Percentiles rank a stretch among this genome's conserved stretches.
These are phyloP conservation scores for Pristis pectinata DNA, from an alignment of 2,797 vertebrate genomes.

Conservation along the genomic window DNA sequence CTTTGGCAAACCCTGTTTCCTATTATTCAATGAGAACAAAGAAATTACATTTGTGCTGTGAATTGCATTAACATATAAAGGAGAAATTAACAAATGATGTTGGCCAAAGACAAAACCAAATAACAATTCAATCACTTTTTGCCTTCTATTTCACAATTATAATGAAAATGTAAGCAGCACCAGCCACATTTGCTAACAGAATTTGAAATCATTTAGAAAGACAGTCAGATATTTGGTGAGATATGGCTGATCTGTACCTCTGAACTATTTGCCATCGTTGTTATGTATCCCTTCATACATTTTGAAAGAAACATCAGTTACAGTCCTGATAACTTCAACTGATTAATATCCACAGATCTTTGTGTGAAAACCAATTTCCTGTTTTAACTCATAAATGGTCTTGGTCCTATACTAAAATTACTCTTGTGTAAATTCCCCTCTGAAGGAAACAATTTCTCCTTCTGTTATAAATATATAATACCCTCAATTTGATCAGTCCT, in stretches of 20 bases:
- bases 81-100: background rate
- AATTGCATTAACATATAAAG: constrained; percentile 1
- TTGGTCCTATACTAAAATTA: background rate
- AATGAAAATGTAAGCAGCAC: background rate
- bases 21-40: constrained; percentile 3
- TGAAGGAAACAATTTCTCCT: too few species aligned
- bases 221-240: background rate
- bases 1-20: background rate
- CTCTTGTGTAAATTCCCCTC: background rate
- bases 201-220: background rate
- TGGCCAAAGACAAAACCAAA: background rate
- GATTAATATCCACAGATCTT: background rate
- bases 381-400: background rate
- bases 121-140: too few species aligned
- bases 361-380: background rate
- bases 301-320: background rate
- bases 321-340: background rate
- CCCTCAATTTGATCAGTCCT: background rate
- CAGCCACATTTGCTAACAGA: background rate
- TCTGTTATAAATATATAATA: background rate
- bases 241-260: background rate
- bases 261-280: background rate
- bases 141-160: background rate
- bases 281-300: background rate
- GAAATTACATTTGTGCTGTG: background rate